Evolutionary conservation across 2,888 invertebrate genomes (phyloP).

Genomic region (Monoplex corrugatus): DNA sequence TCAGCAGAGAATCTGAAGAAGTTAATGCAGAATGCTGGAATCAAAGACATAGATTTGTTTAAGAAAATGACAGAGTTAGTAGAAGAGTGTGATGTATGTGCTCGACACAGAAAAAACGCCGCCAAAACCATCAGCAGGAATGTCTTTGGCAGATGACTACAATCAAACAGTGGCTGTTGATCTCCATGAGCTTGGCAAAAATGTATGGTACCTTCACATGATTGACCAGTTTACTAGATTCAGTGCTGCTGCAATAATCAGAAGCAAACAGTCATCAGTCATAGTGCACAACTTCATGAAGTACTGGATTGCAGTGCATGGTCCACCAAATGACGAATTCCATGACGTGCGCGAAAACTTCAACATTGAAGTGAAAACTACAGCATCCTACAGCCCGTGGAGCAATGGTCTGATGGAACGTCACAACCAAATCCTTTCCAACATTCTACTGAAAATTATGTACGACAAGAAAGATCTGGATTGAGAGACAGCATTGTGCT

Average conservation of each 20-base stretch:
- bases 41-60: background rate
- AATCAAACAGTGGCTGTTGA: constrained; percentile 10
- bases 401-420: constrained; percentile 45
- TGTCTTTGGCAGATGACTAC: constrained; percentile 48
- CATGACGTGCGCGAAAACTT: too few species aligned
- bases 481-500: constrained; percentile 48
- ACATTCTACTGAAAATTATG: constrained; percentile 48
- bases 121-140: constrained; percentile 47
- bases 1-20: background rate
- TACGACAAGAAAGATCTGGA: constrained; percentile 36
- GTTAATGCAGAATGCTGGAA: background rate
- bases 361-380: constrained; percentile 48
- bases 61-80: background rate
- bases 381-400: constrained; percentile 54
- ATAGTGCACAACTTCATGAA: constrained; percentile 21
- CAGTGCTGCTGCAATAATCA: constrained; percentile 44
- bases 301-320: background rate
- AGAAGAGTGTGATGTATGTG: background rate
- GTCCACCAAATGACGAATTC: constrained; percentile 19
- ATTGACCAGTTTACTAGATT: constrained; percentile 41
- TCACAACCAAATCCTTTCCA: constrained; percentile 53
- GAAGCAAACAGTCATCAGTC: constrained; percentile 27
- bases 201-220: constrained; percentile 47
- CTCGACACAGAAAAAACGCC: constrained; percentile 41
- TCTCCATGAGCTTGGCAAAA: constrained; percentile 7